These are phyloP conservation scores for Drosophila anomalata DNA, from an alignment of 2,888 invertebrate species.

Conservation along the genomic window DNA sequence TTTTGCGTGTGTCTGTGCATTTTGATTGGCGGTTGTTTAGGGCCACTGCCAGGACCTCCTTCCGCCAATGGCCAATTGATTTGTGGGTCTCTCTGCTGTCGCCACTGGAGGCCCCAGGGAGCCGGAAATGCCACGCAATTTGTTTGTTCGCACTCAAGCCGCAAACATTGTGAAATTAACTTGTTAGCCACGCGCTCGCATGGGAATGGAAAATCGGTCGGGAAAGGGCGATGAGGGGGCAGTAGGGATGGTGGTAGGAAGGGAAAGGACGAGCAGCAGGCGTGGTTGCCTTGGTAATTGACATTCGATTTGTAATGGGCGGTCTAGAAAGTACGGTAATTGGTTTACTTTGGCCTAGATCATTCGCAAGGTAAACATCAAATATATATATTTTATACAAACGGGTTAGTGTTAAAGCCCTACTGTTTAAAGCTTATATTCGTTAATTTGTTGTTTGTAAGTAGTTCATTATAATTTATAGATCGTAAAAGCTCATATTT, in stretches of 20 bases:
- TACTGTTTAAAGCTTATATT: not conserved
- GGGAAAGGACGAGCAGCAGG: conserved; percentile 4
- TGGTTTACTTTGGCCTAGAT: conserved; percentile 13
- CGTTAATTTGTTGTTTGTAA: not conserved
- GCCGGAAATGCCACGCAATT: conserved; percentile 60
- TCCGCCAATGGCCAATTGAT: conserved; percentile 45
- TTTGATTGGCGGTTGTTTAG: conserved; percentile 62
- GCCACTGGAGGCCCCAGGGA: conserved; percentile 27
- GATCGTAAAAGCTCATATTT: not conserved
- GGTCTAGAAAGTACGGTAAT: conserved; percentile 26
- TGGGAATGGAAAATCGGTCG: conserved; percentile 5
- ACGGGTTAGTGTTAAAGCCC: not conserved
- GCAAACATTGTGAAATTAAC: conserved; percentile 72
- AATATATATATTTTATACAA: conserved; percentile 1
- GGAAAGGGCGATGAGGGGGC: not conserved
- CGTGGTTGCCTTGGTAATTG: conserved; percentile 40
- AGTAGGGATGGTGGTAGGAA: too few species aligned
- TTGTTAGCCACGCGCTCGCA: conserved; percentile 56
- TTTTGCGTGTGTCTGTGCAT: conserved; percentile 39
- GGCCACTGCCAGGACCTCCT: conserved; percentile 6
- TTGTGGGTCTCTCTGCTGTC: conserved; percentile 53
- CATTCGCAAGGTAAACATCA: not conserved
- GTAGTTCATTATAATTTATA: not conserved
- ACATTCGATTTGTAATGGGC: conserved; percentile 41
- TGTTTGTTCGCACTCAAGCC: conserved; percentile 58